phyloP scores from a whole-genome alignment of 2,888 invertebrate genomes.

The Eupithecia pulchellata region DNA sequence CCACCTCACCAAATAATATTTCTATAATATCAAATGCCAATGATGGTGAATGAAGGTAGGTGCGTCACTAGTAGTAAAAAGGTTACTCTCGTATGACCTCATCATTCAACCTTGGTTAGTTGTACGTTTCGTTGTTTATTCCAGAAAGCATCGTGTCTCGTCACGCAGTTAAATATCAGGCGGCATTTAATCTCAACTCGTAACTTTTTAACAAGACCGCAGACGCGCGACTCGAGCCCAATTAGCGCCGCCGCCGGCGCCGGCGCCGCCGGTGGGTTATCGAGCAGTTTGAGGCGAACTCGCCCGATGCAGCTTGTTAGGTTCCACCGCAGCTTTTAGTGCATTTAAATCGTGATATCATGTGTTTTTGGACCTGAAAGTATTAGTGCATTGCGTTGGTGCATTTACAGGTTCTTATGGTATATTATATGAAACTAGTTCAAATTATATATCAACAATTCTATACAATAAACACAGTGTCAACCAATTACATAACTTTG shows the following conservation, averaged over 20 bases:
- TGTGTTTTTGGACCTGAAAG: neutral
- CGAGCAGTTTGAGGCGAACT: neutral
- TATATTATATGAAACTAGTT: neutral
- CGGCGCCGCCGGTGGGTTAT: neutral
- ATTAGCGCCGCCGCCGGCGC: neutral
- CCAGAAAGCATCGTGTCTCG: neutral
- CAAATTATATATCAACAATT: neutral
- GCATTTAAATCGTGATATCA: neutral
- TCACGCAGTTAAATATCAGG: neutral
- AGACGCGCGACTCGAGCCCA: neutral
- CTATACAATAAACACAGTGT: neutral
- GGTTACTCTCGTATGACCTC: neutral
- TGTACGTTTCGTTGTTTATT: neutral
- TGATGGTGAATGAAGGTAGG: neutral
- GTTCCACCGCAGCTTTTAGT: neutral
- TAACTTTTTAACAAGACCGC: constrained; percentile 28
- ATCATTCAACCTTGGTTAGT: neutral
- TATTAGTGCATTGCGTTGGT: neutral
- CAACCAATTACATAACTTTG: neutral
- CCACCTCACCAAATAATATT: neutral
- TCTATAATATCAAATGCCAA: neutral
- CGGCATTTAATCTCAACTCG: constrained; percentile 7
- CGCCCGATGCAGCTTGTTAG: neutral
- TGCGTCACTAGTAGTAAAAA: neutral
- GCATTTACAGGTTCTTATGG: neutral